Base-by-base conservation (phyloP, 2,113 vertebrate genomes). In the Amblyornis subalaris region DNA sequence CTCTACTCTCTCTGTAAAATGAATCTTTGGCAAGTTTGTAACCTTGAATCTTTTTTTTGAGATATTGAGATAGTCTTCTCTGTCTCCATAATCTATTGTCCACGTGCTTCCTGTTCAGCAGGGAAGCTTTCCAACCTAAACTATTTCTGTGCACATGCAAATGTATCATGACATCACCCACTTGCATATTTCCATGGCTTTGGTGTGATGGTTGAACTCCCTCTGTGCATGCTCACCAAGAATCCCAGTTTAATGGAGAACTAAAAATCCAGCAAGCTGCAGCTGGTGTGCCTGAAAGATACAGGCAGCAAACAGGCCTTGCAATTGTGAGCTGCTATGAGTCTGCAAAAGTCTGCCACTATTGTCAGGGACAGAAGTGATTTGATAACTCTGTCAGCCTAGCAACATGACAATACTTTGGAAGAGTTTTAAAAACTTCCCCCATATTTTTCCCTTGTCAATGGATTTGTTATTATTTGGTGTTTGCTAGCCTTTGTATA, bases 321-420 rank as follows among this genome's bases (percentile, higher is more conserved):
- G 44, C 10, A 53, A 57, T 45, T 47, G 31, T 17, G 48, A 84
- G 44, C 29, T 73, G 1, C 38, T 73, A 35, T 4, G 4, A 42
- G 44, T 71, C 73, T 74, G 55, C 44, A 85, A 6, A 74, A 93
- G 87, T 93, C 84, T 94, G 80, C 74, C 84, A 71, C 74, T 72
- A 1, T 40, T 72, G 70, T 31, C 66, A 82, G 45, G 21, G 77
- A 74, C 73, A 77, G 73, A 74, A 77, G 14, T 36, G 57, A 60
- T 89, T 77, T 64, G 81, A 17, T 75, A 82, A 40, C 22, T 84
- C 58, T 78, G 57, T 57, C 88, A 93, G 82, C 88, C 62, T 82
- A 75, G 80, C 51, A 94, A 60, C 15, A 24, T 31, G 44, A 40
- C 57, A 66, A 8, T 67, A n/a, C 66, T 36, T 78, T 48, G 51